Percentiles rank a stretch among this genome's conserved stretches.
Conservation (phyloP, 2,888 invertebrate species). For the Plusia festucae region DNA sequence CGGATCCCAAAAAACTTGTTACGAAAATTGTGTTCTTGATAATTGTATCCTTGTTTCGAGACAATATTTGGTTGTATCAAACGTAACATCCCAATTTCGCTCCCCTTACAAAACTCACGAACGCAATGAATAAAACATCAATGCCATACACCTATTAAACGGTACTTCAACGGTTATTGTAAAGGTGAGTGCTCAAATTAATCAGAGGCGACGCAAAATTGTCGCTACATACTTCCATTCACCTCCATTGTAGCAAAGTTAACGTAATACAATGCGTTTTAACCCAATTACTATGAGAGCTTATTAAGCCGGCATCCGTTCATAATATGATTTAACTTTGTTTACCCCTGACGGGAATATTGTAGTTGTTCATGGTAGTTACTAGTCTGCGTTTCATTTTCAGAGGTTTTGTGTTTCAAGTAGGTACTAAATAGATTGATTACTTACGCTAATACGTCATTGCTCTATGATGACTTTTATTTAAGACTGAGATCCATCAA, state of each 20-base stretch:
- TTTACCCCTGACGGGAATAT: conserved; percentile 41
- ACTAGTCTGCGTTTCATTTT: conserved; percentile 14
- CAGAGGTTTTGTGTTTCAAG: conserved; percentile 8
- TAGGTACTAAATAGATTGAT: background rate
- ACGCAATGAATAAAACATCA: conserved; percentile 9
- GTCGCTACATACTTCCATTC: conserved; percentile 61
- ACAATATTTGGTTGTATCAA: background rate
- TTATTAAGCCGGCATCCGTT: conserved; percentile 57
- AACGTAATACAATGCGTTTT: conserved; percentile 59
- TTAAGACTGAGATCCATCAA: too few relatives aligned
- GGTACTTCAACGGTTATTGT: conserved; percentile 14
- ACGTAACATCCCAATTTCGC: background rate
- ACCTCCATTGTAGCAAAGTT: conserved; percentile 49
- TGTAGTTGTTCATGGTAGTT: conserved; percentile 36
- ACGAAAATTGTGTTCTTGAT: background rate
- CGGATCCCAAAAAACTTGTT: background rate
- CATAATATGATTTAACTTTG: conserved; percentile 49
- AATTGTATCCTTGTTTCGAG: background rate
- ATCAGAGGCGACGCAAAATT: conserved; percentile 46
- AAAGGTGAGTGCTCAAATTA: conserved; percentile 38
- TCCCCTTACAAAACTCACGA: background rate
- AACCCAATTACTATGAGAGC: conserved; percentile 61
- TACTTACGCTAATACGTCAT: background rate
- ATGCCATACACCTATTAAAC: conserved; percentile 7
- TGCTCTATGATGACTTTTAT: background rate